Conservation (phyloP, 92 coral and sea anemone genomes). For the Chrysogorgia sp. region DNA sequence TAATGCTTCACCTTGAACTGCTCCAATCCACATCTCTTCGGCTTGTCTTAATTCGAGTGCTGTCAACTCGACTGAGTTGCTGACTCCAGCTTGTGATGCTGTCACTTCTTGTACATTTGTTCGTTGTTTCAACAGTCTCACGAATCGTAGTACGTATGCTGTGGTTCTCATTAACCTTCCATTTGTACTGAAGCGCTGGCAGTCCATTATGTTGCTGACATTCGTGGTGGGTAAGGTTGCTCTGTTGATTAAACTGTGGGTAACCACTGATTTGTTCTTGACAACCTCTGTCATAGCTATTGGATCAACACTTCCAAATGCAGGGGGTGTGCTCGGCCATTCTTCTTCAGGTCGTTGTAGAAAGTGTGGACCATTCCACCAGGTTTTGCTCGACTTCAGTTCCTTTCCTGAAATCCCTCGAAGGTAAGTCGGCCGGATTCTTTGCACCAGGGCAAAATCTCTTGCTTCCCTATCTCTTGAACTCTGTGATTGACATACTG, state of each 20-base stretch:
- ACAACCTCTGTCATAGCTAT: not conserved
- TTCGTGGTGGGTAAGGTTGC: not conserved
- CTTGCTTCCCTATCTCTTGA: too few species aligned
- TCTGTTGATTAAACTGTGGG: not conserved
- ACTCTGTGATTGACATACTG: too few species aligned
- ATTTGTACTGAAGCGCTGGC: slow-evolving; percentile 8
- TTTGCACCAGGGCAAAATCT: too few species aligned
- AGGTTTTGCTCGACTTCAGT: too few species aligned
- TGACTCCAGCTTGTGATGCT: not conserved
- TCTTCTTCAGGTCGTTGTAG: too few species aligned
- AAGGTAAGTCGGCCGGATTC: too few species aligned
- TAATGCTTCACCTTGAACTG: not conserved
- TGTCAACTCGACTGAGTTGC: not conserved
- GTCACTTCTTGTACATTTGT: not conserved
- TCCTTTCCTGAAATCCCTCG: too few species aligned
- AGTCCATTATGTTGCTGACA: not conserved
- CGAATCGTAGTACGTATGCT: slow-evolving; percentile 2
- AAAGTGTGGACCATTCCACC: too few species aligned
- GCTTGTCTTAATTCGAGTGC: slow-evolving; percentile 1
- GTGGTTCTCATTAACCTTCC: slow-evolving; percentile 8
- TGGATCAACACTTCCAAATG: not conserved
- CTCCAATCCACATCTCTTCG: not conserved
- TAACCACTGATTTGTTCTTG: not conserved
- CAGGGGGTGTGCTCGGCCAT: not conserved
- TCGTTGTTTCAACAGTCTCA: not conserved